These are phyloP conservation scores for Gobiocypris rarus DNA, from an alignment of 2,113 vertebrate species.

Conservation along the genomic window DNA sequence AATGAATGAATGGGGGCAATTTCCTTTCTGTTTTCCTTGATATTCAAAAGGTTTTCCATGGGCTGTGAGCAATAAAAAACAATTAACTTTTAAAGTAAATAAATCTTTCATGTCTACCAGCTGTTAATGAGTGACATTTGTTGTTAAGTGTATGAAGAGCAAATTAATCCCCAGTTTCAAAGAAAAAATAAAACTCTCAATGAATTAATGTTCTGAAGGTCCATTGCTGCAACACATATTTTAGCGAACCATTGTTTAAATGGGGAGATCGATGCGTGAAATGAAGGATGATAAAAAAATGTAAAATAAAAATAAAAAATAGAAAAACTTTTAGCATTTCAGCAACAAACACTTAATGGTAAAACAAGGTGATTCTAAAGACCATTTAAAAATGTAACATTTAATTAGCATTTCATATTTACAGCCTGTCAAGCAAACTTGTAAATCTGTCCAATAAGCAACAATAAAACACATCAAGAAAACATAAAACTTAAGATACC, in stretches of 20 bases:
- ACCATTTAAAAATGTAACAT: not conserved
- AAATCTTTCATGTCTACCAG: not conserved
- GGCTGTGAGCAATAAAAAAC: not conserved
- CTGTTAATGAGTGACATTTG: not conserved
- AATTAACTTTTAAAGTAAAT: not conserved
- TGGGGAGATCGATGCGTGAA: no score
- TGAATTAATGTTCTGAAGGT: not conserved
- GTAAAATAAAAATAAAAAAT: not conserved
- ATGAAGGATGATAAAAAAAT: no score
- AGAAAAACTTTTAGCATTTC: not conserved
- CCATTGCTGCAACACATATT: no score
- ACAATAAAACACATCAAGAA: not conserved
- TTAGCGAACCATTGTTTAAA: no score
- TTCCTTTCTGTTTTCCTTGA: not conserved
- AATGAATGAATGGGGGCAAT: no score
- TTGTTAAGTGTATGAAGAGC: not conserved
- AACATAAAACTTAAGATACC: constrained; percentile 27
- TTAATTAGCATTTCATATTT: constrained; percentile 9
- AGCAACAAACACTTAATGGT: not conserved
- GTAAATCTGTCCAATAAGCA: constrained; percentile 25
- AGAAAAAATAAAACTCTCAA: not conserved
- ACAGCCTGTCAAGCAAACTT: constrained; percentile 21
- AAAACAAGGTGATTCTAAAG: not conserved
- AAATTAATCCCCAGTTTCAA: not conserved
- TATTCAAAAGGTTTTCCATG: not conserved